These are phyloP conservation scores for Loriculus beryllinus DNA, from an alignment of 2,797 vertebrate species.

Conservation along the genomic window DNA sequence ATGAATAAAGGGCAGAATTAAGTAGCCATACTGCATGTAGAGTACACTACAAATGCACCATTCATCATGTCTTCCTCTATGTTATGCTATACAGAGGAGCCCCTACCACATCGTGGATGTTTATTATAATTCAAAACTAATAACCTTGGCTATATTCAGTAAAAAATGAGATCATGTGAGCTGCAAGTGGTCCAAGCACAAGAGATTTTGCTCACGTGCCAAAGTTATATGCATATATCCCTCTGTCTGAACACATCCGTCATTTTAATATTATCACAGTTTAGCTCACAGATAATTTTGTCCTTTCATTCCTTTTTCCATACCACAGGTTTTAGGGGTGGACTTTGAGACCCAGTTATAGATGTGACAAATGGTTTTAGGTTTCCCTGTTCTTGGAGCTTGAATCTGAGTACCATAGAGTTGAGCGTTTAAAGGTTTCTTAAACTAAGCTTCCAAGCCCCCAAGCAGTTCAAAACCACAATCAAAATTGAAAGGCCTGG, in stretches of 20 bases:
- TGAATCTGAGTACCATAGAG: background rate
- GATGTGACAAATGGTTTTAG: background rate
- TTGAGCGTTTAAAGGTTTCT: background rate
- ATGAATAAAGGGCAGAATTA: background rate
- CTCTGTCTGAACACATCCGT: background rate
- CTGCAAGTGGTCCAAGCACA: background rate
- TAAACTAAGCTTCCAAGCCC: background rate
- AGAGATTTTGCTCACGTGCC: background rate
- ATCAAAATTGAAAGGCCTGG: background rate
- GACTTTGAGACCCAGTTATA: background rate
- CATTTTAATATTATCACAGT: background rate
- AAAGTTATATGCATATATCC: background rate
- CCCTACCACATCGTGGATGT: background rate
- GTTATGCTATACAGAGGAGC: background rate
- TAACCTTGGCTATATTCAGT: background rate
- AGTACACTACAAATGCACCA: background rate
- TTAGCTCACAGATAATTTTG: background rate
- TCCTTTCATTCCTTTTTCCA: background rate
- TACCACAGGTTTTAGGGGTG: background rate
- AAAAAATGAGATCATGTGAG: background rate
- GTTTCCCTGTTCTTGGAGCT: background rate
- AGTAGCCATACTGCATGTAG: background rate
- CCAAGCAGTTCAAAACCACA: background rate
- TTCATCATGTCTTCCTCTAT: background rate
- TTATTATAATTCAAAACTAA: slow-evolving; percentile 23